Base-by-base conservation (phyloP, 1,140 invertebrate species). In the Philotrypesis tridentata region DNA sequence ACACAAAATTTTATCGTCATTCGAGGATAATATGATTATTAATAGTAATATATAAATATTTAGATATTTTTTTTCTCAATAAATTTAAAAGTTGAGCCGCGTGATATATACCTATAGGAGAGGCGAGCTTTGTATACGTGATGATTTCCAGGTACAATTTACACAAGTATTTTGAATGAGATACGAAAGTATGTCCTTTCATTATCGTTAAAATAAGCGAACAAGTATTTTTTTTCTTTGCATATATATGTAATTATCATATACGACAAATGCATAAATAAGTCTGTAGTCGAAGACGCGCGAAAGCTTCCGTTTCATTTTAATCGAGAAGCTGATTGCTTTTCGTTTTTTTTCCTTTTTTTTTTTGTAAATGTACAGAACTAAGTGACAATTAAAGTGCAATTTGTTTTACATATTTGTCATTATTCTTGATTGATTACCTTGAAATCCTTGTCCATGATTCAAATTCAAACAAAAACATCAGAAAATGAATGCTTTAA, bases 391-490 rank as follows among this genome's bases (percentile, higher is more conserved):
- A 85, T 85, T 84, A 84, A 85, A 85, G 84, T 85, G 82, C 80
- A 85, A 85, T 85, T 85, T 85, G 68, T 84, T 84, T 85, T 85
- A 85, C 67, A 85, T 48, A 61, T 70, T 63, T 76, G n/a, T 65
- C 23, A 40, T 76, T 63, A 11, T 43, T 72, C 6, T 29, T 61
- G 17, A 3, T 25, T 12, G 0, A 65, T 65, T 65, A 27, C 61
- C 27, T 65, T 25, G 23, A 12, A 27, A 14, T 14, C 27, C n/a
- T 29, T 65, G 12, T 65, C 61, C 61, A 12, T 65, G 27, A 27
- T 65, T 11, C 7, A 65, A 12, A 29, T 12, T 3, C 27, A 65
- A 65, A 63, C 21, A 27, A 11, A 27, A 29, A 29, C 0, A 27
- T 25, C 61, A 65, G 25, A 12, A n/a, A n/a, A n/a, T n/a, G n/a